Base-by-base conservation (phyloP, 1,140 invertebrate genomes). In the Mycetomoellerius zeteki region DNA sequence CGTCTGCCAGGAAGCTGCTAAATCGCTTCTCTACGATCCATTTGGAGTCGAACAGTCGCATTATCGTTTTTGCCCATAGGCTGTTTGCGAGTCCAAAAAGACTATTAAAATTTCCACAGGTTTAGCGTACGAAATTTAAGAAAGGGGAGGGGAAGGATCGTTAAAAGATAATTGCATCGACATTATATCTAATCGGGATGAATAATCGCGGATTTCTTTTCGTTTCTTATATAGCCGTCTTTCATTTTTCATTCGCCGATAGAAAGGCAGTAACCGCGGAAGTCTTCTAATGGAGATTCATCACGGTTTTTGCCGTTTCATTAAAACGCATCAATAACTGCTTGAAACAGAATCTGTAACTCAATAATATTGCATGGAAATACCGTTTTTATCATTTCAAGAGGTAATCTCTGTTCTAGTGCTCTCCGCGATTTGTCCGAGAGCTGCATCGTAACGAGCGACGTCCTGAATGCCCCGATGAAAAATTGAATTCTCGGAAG, bases 11-110 rank as follows among this genome's bases (percentile, higher is more conserved):
- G 88, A 88, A 88, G 72, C 86, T 62, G 85, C 58, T 71, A 86
- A 87, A 89, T 85, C 80, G 89, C 50, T 89, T 86, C 58, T 77
- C 77, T 72, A 72, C 89, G 85, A 89, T 78, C 88, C 89, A 82
- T 84, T 89, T 73, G 62, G 50, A 84, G 78, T 65, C 87, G 72
- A 76, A 72, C 62, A 76, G 77, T 89, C 43, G 75, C 60, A 64
- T 65, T 76, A 75, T 86, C 86, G 81, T 43, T 54, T 50, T 60
- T 72, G 85, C 85, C 73, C 73, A 54, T 75, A 62, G 88, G 88
- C 75, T 78, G 24, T 82, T 72, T 64, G 67, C 71, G 71, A 56
- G 47, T 62, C 72, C 81, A 67, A 87, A 87, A 85, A 69, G 81
- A 52, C 43, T 87, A 85, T 84, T 71, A 81, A 71, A 82, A 71